These are phyloP conservation scores for Sciurus vulgaris DNA, from an alignment of 2,797 vertebrate species.

Conservation along the genomic window DNA sequence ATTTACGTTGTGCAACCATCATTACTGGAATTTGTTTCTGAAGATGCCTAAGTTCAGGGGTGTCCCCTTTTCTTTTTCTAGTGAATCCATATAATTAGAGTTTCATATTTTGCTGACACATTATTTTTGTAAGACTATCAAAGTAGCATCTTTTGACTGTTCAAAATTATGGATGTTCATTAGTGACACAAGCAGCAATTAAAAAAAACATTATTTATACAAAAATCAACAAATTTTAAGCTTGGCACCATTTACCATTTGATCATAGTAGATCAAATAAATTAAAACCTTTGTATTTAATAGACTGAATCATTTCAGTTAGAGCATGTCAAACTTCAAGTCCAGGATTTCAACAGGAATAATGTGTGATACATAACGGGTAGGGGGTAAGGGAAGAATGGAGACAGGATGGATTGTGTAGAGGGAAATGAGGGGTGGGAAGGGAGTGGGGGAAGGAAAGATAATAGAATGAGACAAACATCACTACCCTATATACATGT, in stretches of 20 bases:
- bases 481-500: too few species aligned
- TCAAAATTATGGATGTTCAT: constrained; percentile 32
- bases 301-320: background rate
- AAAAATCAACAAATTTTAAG: constrained; percentile 13
- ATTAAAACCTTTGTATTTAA: constrained; percentile 25
- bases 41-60: background rate
- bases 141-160: background rate
- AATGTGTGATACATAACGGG: background rate
- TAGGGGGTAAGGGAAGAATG: too few species aligned
- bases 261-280: constrained; percentile 36
- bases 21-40: background rate
- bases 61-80: constrained; percentile 38
- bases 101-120: constrained; percentile 29
- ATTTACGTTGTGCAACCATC: background rate
- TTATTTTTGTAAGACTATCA: background rate
- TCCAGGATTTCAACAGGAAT: background rate
- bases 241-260: background rate
- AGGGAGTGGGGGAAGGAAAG: too few species aligned
- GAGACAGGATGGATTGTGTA: too few species aligned
- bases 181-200: background rate
- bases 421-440: too few species aligned
- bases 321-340: constrained; percentile 33
- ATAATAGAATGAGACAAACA: too few species aligned
- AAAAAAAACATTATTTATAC: constrained; percentile 2
- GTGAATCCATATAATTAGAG: background rate